Conservation (phyloP, 2,797 vertebrate genomes). For the Darevskia nairensis region DNA sequence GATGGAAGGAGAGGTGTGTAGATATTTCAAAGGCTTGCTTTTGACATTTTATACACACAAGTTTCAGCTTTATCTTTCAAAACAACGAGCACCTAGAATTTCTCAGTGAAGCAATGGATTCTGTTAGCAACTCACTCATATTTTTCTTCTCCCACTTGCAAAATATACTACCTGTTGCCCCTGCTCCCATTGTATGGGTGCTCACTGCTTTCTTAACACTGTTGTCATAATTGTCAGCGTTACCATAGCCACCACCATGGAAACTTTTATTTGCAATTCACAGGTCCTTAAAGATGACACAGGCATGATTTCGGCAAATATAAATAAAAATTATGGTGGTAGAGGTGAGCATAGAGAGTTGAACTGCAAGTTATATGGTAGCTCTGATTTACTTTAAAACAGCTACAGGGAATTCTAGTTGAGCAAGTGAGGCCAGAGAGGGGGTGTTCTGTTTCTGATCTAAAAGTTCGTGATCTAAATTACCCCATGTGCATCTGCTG, state of each 20-base stretch:
- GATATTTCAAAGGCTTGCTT: not conserved
- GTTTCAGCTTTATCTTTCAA: not conserved
- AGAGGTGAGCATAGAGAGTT: not conserved
- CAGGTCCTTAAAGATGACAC: not conserved
- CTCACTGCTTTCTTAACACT: not conserved
- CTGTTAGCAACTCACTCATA: not conserved
- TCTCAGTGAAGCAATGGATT: not conserved
- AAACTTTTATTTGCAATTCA: not conserved
- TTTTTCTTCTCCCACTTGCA: not conserved
- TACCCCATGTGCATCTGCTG: not conserved
- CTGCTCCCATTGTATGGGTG: not conserved
- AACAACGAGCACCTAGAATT: not conserved
- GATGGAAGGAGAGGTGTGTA: not conserved
- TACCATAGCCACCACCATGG: not conserved
- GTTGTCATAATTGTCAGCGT: not conserved
- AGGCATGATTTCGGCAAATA: not conserved
- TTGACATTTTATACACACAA: not conserved
- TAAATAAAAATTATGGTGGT: not conserved
- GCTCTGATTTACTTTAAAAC: not conserved
- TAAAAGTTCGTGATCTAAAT: not conserved
- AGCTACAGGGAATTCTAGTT: not conserved
- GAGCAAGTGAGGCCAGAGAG: not conserved
- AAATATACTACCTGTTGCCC: not conserved
- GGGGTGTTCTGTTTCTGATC: no score
- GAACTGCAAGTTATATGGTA: not conserved